Evolutionary conservation across 1,140 invertebrate species (phyloP).

Genomic region (Euwallacea similis): DNA sequence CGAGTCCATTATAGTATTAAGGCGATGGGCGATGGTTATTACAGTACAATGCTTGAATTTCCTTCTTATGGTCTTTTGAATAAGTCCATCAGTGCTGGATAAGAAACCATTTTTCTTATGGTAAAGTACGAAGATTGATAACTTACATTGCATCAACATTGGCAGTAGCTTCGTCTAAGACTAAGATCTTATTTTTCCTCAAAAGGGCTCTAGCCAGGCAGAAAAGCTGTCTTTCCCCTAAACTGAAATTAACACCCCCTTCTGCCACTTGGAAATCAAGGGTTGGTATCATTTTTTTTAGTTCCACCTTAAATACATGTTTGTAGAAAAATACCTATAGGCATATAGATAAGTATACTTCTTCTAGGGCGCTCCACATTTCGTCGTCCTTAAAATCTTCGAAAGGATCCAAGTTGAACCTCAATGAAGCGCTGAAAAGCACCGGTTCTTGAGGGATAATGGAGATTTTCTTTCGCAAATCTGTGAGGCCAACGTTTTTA

Average conservation of each 20-base stretch:
- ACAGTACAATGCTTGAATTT: constrained; percentile 68
- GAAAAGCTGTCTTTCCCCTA: constrained; percentile 82
- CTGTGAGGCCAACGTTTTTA: constrained; percentile 63
- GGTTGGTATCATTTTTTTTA: constrained; percentile 59
- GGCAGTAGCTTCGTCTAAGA: constrained; percentile 65
- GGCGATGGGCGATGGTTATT: constrained; percentile 71
- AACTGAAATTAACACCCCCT: constrained; percentile 78
- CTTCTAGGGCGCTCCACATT: constrained; percentile 31
- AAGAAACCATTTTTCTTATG: neutral
- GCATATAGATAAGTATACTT: constrained; percentile 11
- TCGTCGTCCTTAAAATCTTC: constrained; percentile 57
- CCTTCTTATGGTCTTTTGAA: constrained; percentile 62
- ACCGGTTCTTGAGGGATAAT: constrained; percentile 40
- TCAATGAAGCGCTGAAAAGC: constrained; percentile 35
- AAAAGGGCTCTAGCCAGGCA: constrained; percentile 82
- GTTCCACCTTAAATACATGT: constrained; percentile 56
- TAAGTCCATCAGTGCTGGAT: constrained; percentile 58
- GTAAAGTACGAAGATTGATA: neutral
- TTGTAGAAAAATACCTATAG: neutral
- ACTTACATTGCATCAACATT: constrained; percentile 54
- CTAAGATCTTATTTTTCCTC: constrained; percentile 61
- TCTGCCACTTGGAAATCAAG: constrained; percentile 68
- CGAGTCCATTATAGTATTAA: constrained; percentile 51
- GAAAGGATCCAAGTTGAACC: constrained; percentile 84
- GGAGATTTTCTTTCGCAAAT: constrained; percentile 61